phyloP scores from a whole-genome alignment of 2,888 invertebrate genomes.

The Orthosia cruda region DNA sequence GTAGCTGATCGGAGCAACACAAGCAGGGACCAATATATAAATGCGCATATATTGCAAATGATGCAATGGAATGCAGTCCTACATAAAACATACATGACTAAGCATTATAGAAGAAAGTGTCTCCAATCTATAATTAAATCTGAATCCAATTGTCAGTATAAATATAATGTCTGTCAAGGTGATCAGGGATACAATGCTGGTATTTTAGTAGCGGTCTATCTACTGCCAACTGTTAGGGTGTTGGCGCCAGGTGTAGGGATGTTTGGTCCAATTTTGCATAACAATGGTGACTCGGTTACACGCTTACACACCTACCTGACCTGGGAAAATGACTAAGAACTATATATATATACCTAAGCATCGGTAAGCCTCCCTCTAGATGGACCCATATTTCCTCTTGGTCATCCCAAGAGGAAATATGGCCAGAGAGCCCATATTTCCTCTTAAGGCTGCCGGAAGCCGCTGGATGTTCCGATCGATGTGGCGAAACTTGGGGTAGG shows the following conservation, averaged over 20 bases:
- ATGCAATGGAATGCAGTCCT: not conserved
- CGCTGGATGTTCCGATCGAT: no score
- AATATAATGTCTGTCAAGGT: constrained; percentile 77
- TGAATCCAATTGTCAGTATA: constrained; percentile 56
- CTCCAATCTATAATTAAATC: constrained; percentile 55
- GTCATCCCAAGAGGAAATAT: no score
- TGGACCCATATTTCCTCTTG: no score
- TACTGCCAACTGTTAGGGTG: constrained; percentile 66
- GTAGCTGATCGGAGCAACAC: no score
- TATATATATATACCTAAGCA: no score
- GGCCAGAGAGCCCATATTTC: no score
- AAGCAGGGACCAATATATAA: no score
- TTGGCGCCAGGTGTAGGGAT: constrained; percentile 58
- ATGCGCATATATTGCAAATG: not conserved
- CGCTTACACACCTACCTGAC: constrained; percentile 1
- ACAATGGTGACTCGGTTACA: constrained; percentile 22
- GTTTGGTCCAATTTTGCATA: constrained; percentile 62
- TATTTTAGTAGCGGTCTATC: constrained; percentile 68
- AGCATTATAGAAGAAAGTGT: constrained; percentile 43
- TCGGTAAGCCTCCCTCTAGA: no score
- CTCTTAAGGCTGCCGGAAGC: no score
- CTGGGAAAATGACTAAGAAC: constrained; percentile 20
- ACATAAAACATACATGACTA: not conserved
- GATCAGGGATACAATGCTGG: constrained; percentile 76
- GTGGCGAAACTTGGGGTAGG: no score